These are phyloP conservation scores for Arrhamphus sclerolepis DNA, from an alignment of 2,797 vertebrate genomes.

Conservation along the genomic window DNA sequence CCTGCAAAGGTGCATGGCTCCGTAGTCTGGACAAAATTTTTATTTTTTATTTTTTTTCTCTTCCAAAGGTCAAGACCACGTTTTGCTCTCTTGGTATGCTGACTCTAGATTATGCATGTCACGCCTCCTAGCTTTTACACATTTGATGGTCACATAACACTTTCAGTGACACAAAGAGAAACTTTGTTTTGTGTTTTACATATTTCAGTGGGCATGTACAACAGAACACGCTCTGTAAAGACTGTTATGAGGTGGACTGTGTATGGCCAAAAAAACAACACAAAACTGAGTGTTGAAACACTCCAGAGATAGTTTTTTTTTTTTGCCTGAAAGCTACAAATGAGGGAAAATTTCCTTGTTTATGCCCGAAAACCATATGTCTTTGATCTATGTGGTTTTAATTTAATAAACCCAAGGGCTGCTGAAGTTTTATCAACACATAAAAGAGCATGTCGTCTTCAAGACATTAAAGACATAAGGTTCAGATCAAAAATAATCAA, in stretches of 20 bases:
- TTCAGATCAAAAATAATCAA: constrained; percentile 1
- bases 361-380: not conserved
- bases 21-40: too few species aligned
- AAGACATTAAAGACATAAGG: not conserved
- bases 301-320: too few species aligned
- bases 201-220: constrained; percentile 7
- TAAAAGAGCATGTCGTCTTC: not conserved
- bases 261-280: constrained; percentile 7
- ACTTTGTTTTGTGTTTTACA: constrained; percentile 2
- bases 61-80: too few species aligned
- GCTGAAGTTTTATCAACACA: too few species aligned
- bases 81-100: not conserved
- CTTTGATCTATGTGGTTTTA: constrained; percentile 21
- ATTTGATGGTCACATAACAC: too few species aligned
- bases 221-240: constrained; percentile 25
- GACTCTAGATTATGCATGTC: not conserved
- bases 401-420: not conserved
- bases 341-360: constrained; percentile 11
- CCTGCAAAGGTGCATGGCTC: too few species aligned
- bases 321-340: too few species aligned
- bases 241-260: constrained; percentile 31
- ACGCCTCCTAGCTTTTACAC: too few species aligned
- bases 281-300: not conserved
- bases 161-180: too few species aligned
- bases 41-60: too few species aligned